Conservation (phyloP, 2,113 vertebrate species). For the Tapirus terrestris region DNA sequence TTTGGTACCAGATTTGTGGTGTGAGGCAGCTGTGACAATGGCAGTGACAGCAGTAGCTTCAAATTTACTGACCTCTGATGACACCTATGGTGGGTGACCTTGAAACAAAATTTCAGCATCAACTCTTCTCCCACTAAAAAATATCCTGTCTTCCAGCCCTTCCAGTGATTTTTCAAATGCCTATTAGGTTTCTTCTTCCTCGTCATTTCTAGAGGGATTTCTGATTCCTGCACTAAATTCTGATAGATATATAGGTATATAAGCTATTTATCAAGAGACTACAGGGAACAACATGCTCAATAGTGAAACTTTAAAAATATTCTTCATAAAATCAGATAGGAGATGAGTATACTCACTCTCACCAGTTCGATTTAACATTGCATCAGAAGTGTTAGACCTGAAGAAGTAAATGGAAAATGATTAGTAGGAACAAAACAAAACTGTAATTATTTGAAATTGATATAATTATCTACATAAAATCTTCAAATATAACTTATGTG, state of each 20-base stretch:
- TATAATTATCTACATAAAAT: background rate
- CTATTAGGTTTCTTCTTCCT: background rate
- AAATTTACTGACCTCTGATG: background rate
- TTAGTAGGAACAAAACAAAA: background rate
- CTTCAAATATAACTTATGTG: background rate
- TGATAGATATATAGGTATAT: background rate
- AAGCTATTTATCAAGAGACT: background rate
- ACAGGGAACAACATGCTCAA: background rate
- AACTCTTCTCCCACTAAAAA: background rate
- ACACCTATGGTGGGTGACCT: background rate
- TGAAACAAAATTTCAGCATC: background rate
- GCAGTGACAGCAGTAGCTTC: background rate
- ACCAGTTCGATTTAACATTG: background rate
- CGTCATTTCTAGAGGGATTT: background rate
- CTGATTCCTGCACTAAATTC: background rate
- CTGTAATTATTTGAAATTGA: background rate
- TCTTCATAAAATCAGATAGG: background rate
- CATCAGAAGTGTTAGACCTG: background rate
- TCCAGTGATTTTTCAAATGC: background rate
- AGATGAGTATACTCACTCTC: background rate
- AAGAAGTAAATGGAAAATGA: background rate
- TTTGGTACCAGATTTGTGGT: background rate
- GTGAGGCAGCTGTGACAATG: background rate
- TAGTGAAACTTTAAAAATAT: background rate
- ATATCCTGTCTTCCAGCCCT: background rate